Percentiles rank a stretch among this genome's conserved stretches.
These are phyloP conservation scores for Xanthostigma xanthostigma DNA, from an alignment of 2,888 invertebrate genomes.

Conservation along the genomic window DNA sequence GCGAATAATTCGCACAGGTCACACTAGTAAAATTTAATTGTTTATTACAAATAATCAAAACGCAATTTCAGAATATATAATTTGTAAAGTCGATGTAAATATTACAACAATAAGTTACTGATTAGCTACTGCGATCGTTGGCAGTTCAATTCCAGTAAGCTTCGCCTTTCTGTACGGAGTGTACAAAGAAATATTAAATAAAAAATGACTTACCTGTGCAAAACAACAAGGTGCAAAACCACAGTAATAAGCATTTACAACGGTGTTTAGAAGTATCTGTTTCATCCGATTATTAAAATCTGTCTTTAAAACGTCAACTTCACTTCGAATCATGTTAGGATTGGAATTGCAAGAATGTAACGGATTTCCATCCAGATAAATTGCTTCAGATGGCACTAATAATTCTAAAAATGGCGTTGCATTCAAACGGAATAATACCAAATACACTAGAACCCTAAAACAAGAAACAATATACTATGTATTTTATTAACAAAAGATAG, in stretches of 20 bases:
- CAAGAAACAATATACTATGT: background rate
- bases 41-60: too few species aligned
- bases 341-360: slow-evolving; percentile 64
- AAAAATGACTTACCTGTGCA: slow-evolving; percentile 47
- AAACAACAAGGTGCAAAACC: slow-evolving; percentile 83
- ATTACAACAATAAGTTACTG: too few species aligned
- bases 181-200: background rate
- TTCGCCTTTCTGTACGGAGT: too few species aligned
- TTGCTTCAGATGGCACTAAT: slow-evolving; percentile 25
- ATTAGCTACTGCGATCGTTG: too few species aligned
- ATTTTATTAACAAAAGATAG: background rate
- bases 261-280: slow-evolving; percentile 64
- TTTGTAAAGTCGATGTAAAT: too few species aligned
- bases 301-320: slow-evolving; percentile 67
- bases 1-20: too few species aligned
- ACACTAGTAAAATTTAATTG: too few species aligned
- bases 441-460: slow-evolving; percentile 57
- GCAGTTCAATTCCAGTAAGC: too few species aligned
- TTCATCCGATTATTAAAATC: slow-evolving; percentile 86
- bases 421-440: slow-evolving; percentile 67
- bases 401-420: slow-evolving; percentile 63
- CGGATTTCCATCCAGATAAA: slow-evolving; percentile 39
- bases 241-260: slow-evolving; percentile 75
- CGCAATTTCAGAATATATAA: background rate
- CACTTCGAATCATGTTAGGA: slow-evolving; percentile 57